Conservation (phyloP, 1,140 invertebrate genomes). For the Plodia interpunctella region DNA sequence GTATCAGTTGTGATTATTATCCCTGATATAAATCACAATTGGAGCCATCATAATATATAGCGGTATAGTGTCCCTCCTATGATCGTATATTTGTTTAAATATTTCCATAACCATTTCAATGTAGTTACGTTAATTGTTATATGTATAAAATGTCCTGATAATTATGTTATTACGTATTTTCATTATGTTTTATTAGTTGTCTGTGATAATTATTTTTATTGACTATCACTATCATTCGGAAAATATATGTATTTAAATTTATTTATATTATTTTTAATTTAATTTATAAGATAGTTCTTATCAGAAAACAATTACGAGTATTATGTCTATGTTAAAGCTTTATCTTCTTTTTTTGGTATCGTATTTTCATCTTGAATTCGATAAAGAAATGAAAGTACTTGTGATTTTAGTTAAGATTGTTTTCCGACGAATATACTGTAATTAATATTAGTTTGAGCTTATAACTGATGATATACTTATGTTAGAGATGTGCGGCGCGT, state of each 20-base stretch:
- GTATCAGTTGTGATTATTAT: conserved; percentile 28
- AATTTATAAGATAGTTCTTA: too few relatives aligned
- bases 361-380: neutral
- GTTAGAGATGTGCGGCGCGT: conserved; percentile 31
- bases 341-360: neutral
- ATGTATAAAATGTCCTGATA: conserved; percentile 15
- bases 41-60: conserved; percentile 12
- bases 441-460: conserved; percentile 24
- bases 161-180: conserved; percentile 4
- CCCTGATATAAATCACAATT: conserved; percentile 21
- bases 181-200: conserved; percentile 14
- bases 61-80: conserved; percentile 3
- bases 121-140: conserved; percentile 18
- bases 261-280: too few relatives aligned
- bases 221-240: neutral
- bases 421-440: conserved; percentile 2
- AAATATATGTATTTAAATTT: neutral
- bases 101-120: neutral
- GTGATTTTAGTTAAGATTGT: conserved; percentile 6
- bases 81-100: neutral
- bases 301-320: too few relatives aligned
- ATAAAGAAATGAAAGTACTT: neutral
- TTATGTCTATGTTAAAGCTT: too few relatives aligned
- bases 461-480: conserved; percentile 13
- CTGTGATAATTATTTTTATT: conserved; percentile 15